These are phyloP conservation scores for Eilema sororculum DNA, from an alignment of 2,888 invertebrate species.

Conservation along the genomic window DNA sequence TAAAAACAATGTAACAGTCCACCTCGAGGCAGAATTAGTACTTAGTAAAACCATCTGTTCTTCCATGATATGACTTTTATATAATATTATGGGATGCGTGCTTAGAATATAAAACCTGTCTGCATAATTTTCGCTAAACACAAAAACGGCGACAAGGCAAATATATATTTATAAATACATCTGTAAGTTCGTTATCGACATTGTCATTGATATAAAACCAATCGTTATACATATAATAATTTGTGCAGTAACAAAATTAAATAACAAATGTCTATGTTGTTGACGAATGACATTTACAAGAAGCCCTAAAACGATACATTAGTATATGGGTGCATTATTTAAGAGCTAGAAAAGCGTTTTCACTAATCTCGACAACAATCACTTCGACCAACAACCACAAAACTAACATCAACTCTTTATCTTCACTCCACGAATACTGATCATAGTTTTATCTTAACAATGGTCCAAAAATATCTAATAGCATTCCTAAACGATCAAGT, in stretches of 20 bases:
- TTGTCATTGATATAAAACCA: neutral
- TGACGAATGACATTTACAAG: conserved; percentile 33
- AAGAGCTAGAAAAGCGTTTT: conserved; percentile 73
- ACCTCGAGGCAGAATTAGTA: neutral
- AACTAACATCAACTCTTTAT: conserved; percentile 75
- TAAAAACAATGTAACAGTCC: neutral
- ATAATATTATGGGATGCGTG: too few species aligned
- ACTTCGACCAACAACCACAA: conserved; percentile 72
- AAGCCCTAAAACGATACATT: conserved; percentile 41
- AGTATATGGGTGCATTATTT: conserved; percentile 67
- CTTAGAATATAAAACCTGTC: too few species aligned
- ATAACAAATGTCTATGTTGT: neutral
- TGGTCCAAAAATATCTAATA: conserved; percentile 87
- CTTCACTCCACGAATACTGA: conserved; percentile 79
- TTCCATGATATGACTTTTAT: neutral
- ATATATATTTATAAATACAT: neutral
- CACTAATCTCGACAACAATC: conserved; percentile 72
- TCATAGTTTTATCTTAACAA: conserved; percentile 83
- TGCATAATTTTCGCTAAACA: neutral
- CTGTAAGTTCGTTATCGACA: neutral
- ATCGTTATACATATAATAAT: neutral
- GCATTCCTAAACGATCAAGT: conserved; percentile 85
- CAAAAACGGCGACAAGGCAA: neutral
- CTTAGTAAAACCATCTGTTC: neutral
- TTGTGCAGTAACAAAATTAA: neutral